Conservation (phyloP, 2,113 vertebrate species). For the Dryoscopus gambensis region DNA sequence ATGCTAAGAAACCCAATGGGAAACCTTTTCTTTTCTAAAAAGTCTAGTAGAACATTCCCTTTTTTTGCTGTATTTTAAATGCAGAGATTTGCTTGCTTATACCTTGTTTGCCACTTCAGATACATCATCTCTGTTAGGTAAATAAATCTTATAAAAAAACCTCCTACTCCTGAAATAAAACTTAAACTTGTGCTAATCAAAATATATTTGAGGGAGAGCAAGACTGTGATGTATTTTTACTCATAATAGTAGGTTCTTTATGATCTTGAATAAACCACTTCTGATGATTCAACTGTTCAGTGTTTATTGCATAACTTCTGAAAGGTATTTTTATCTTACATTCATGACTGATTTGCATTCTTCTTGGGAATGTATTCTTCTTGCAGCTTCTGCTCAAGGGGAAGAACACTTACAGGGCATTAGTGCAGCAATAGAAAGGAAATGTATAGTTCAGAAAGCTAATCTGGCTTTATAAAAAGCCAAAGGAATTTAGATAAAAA, state of each 20-base stretch:
- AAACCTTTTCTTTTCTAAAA: background rate
- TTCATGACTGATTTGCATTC: background rate
- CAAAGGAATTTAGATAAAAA: no score
- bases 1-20: background rate
- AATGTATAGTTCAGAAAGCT: background rate
- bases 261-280: background rate
- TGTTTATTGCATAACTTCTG: background rate
- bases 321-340: background rate
- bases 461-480: no score
- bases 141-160: background rate
- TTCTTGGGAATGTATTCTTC: background rate
- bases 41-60: background rate
- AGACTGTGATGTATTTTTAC: background rate
- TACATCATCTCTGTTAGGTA: background rate
- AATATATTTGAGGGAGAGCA: background rate
- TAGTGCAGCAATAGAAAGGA: background rate
- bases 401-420: background rate
- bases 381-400: background rate
- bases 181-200: background rate
- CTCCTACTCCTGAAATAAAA: background rate
- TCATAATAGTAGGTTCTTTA: background rate
- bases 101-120: background rate
- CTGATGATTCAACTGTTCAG: background rate
- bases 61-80: background rate
- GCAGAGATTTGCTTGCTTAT: background rate